These are phyloP conservation scores for Mus musculus DNA, from an alignment of 2,113 vertebrate genomes.

Conservation along the genomic window DNA sequence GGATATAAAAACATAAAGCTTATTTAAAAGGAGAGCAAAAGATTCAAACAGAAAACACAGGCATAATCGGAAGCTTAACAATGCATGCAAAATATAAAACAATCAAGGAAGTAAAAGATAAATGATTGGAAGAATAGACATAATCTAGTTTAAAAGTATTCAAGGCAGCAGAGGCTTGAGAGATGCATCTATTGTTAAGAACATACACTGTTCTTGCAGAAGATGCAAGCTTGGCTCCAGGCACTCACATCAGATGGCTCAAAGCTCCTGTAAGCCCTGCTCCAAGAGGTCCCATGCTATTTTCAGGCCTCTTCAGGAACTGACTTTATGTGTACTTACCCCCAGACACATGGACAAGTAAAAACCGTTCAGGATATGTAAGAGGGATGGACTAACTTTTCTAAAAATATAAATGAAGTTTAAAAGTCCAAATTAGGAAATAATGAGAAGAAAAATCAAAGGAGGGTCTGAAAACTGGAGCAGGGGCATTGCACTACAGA, in stretches of 20 bases:
- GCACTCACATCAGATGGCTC: background rate
- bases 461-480: background rate
- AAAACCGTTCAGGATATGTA: background rate
- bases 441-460: background rate
- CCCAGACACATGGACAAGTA: too few relatives aligned
- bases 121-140: background rate
- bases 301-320: background rate
- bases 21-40: background rate
- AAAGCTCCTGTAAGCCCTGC: too few relatives aligned
- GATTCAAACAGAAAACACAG: too few relatives aligned
- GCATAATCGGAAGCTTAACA: background rate
- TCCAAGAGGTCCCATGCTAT: background rate
- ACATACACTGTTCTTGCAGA: background rate
- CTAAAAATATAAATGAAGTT: too few relatives aligned
- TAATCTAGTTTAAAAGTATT: background rate
- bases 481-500: background rate
- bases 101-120: background rate
- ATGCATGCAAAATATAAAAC: background rate
- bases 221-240: background rate
- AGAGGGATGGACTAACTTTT: background rate
- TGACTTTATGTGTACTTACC: background rate
- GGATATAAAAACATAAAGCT: background rate
- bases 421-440: background rate
- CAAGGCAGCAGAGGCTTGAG: background rate
- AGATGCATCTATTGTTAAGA: background rate